phyloP scores from a whole-genome alignment of 2,888 invertebrate species.

The Tenodera sinensis region DNA sequence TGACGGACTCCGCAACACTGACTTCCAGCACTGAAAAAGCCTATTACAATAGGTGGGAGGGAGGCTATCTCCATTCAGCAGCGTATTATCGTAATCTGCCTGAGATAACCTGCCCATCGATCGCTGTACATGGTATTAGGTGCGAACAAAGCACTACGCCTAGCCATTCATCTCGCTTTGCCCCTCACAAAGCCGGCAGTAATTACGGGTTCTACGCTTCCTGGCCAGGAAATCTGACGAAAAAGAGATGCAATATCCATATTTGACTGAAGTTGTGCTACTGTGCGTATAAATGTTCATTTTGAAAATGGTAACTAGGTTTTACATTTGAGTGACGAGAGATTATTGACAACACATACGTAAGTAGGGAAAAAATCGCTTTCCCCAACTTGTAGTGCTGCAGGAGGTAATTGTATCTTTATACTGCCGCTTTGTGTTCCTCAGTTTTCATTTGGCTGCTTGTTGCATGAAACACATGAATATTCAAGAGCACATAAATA shows the following conservation, averaged over 20 bases:
- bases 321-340: neutral
- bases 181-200: neutral
- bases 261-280: neutral
- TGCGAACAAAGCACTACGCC: neutral
- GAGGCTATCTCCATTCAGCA: neutral
- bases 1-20: neutral
- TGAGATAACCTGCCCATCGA: neutral
- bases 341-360: too few relatives aligned
- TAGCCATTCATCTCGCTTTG: neutral
- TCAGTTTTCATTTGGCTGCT: too few relatives aligned
- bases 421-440: too few relatives aligned
- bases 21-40: neutral
- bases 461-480: too few relatives aligned
- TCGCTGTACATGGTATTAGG: neutral
- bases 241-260: neutral
- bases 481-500: too few relatives aligned
- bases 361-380: too few relatives aligned
- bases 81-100: neutral
- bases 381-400: too few relatives aligned
- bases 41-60: neutral
- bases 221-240: neutral
- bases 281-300: neutral
- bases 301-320: neutral
- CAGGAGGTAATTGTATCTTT: too few relatives aligned
- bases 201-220: neutral